These are phyloP conservation scores for Rhinophrynus dorsalis DNA, from an alignment of 2,797 vertebrate species.

Conservation along the genomic window DNA sequence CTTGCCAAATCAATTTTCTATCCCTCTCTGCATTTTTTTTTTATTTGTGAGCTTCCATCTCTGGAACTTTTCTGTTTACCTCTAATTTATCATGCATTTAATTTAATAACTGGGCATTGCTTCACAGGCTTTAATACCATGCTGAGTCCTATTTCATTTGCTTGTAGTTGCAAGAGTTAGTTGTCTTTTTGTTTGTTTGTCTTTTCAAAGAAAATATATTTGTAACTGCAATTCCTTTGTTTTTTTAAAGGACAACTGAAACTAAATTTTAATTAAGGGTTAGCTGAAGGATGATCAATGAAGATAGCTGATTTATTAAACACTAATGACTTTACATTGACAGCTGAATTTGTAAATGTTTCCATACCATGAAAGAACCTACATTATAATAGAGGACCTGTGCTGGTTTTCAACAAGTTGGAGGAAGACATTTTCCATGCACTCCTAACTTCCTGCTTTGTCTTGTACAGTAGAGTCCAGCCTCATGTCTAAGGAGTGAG, in stretches of 20 bases:
- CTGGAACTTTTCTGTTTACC: conserved; percentile 53
- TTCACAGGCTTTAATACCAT: conserved; percentile 53
- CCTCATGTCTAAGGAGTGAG: too few species aligned
- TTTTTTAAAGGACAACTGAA: conserved; percentile 77
- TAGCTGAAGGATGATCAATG: conserved; percentile 68
- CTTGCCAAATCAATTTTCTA: conserved; percentile 79
- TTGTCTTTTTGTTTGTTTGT: conserved; percentile 39
- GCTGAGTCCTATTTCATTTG: conserved; percentile 63
- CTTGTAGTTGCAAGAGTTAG: conserved; percentile 56
- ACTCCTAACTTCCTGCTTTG: too few species aligned
- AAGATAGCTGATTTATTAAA: conserved; percentile 34
- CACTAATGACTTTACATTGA: not conserved
- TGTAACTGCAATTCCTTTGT: conserved; percentile 41
- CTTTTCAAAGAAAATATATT: conserved; percentile 10
- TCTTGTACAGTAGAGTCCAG: too few species aligned
- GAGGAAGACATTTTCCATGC: too few species aligned
- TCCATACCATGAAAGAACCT: too few species aligned
- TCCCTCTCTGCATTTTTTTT: conserved; percentile 57
- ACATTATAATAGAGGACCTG: too few species aligned
- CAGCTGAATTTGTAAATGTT: too few species aligned
- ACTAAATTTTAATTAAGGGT: conserved; percentile 81
- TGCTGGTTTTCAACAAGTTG: too few species aligned
- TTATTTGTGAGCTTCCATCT: conserved; percentile 60
- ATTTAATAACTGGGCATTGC: conserved; percentile 54
- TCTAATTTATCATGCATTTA: conserved; percentile 53